Percentiles rank a stretch among this genome's conserved stretches.
phyloP scores from a whole-genome alignment of 2,113 vertebrate species.

The Sturnira hondurensis region DNA sequence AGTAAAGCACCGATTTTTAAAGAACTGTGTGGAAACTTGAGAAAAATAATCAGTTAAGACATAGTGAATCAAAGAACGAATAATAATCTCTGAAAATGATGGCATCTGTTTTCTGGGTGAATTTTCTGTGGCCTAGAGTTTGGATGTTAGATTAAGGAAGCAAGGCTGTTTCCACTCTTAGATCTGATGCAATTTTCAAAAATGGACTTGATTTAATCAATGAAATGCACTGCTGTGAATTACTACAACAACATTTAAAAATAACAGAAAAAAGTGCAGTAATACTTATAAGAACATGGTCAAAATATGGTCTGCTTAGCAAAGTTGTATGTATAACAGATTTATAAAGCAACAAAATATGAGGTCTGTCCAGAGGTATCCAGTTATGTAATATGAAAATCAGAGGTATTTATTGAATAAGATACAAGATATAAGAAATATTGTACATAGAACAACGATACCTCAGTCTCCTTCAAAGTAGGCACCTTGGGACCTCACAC shows the following conservation, averaged over 20 bases:
- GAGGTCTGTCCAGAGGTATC: too few relatives aligned
- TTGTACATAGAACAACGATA: too few relatives aligned
- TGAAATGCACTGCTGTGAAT: neutral
- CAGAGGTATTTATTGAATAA: too few relatives aligned
- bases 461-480: too few relatives aligned
- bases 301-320: neutral
- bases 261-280: neutral
- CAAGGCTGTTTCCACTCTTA: neutral
- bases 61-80: neutral
- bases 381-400: too few relatives aligned
- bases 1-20: neutral
- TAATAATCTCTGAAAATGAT: neutral
- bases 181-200: neutral
- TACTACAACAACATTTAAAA: neutral
- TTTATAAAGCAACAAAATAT: neutral
- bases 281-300: neutral
- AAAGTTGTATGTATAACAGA: neutral
- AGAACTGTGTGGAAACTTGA: neutral
- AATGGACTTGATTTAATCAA: neutral
- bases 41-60: neutral
- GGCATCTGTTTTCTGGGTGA: neutral
- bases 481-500: too few relatives aligned
- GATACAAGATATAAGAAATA: too few relatives aligned
- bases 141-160: neutral
- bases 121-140: neutral